These are phyloP conservation scores for Cheilosia urbana DNA, from an alignment of 2,888 invertebrate species.

Conservation along the genomic window DNA sequence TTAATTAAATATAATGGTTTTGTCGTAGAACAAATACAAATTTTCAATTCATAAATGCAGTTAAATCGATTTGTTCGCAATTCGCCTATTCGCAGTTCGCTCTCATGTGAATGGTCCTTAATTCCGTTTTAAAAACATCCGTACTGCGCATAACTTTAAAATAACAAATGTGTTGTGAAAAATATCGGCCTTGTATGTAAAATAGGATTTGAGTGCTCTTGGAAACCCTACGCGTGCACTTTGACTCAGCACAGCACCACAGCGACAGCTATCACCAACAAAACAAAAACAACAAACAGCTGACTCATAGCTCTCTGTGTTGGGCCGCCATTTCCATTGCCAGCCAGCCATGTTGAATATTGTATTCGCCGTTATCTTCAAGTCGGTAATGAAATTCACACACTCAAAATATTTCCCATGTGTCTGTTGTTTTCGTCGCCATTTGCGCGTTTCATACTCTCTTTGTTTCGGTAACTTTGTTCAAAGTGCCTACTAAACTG, in stretches of 20 bases:
- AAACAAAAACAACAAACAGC: slow-evolving; percentile 80
- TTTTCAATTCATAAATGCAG: no score
- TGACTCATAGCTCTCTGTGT: slow-evolving; percentile 76
- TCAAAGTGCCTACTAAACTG: background rate
- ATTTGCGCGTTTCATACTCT: background rate
- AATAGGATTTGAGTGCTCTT: slow-evolving; percentile 10
- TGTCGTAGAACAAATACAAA: no score
- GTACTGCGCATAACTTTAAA: no score
- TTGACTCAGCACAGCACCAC: slow-evolving; percentile 51
- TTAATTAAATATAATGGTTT: no score
- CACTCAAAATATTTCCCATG: background rate
- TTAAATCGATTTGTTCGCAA: no score
- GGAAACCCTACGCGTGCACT: slow-evolving; percentile 78
- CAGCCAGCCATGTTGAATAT: slow-evolving; percentile 58
- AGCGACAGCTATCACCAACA: slow-evolving; percentile 32
- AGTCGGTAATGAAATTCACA: slow-evolving; percentile 42
- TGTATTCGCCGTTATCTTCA: slow-evolving; percentile 29
- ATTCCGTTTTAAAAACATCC: no score
- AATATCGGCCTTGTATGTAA: background rate
- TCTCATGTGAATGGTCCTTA: no score
- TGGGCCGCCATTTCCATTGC: slow-evolving; percentile 76
- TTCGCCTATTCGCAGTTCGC: no score
- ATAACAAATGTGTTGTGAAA: background rate
- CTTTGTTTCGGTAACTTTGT: slow-evolving; percentile 18
- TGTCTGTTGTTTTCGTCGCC: slow-evolving; percentile 8